Base-by-base conservation (phyloP, 1,140 invertebrate species). In the Brachionus manjavacas region DNA sequence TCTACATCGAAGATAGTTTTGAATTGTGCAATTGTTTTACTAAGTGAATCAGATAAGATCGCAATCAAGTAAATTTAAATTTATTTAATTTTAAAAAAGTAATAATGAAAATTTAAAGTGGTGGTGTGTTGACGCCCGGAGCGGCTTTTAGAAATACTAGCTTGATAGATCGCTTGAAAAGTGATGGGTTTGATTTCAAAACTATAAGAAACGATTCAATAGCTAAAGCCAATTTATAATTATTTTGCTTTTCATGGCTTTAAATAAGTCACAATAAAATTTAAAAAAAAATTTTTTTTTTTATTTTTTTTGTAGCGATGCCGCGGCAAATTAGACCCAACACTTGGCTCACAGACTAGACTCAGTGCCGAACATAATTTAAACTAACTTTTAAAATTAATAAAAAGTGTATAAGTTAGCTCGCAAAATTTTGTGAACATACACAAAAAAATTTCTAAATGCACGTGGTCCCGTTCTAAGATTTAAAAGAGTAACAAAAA, bases 1-100 rank as follows among this genome's bases (percentile, higher is more conserved):
- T 91, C 92, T 1, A 96, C 95, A 2, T 93, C 92, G 43, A 92
- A 91, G n/a, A 91, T 91, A 70, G 87, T 95, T 84, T 87, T 96
- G 2, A 91, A 93, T 80, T 91, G 92, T 72, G 95, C 92, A 0
- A 85, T 95, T 66, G 93, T 92, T 12, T 90, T 97, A 84, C 89
- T 97, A 0, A 92, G 92, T 49, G 94, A 97, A 88, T 89, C 88
- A 74, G 90, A 93, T 70, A 94, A 94, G 86, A 92, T 96, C 90
- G 94, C 94, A 0, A 87, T 89, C 46, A 90, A 89, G 93, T 94
- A 89, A 89, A 90, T 76, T 28, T 28, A 78, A 39, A 43, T 84
- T 39, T 16, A 64, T 83, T 41, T 84, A 28, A 72, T 11, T 12
- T 23, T 81, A 64, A 84, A 66, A 31, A 66, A 31, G 25, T 66